phyloP scores from a whole-genome alignment of 2,797 vertebrate genomes.

The Ataeniobius toweri region DNA sequence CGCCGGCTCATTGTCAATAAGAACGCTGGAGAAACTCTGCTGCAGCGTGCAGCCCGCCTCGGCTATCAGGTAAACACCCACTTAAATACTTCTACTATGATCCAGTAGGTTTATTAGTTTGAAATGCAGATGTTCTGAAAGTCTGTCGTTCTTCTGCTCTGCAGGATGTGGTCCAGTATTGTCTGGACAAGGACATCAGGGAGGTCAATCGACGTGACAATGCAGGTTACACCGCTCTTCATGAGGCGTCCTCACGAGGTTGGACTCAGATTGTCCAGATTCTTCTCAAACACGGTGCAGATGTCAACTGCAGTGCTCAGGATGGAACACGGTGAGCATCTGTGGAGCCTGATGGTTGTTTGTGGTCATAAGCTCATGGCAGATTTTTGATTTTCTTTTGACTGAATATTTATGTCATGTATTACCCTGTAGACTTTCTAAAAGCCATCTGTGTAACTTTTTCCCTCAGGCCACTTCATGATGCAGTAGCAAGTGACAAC shows the following conservation, averaged over 20 bases:
- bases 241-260: slow-evolving; percentile 93
- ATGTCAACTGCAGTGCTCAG: slow-evolving; percentile 97
- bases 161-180: slow-evolving; percentile 96
- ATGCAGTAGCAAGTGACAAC: slow-evolving; percentile 96
- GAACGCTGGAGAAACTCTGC: slow-evolving; percentile 94
- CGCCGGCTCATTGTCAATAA: slow-evolving; percentile 97
- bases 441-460: slow-evolving; percentile 1
- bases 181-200: slow-evolving; percentile 92
- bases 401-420: not conserved
- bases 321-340: slow-evolving; percentile 94
- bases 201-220: slow-evolving; percentile 97
- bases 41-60: slow-evolving; percentile 93
- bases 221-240: slow-evolving; percentile 95
- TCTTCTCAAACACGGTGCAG: slow-evolving; percentile 92
- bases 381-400: not conserved
- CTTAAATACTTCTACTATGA: not conserved
- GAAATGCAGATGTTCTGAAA: slow-evolving; percentile 2
- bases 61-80: slow-evolving; percentile 89
- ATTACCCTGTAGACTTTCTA: not conserved
- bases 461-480: slow-evolving; percentile 89
- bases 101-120: not conserved
- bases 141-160: not conserved
- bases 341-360: not conserved
- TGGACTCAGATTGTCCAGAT: slow-evolving; percentile 95
- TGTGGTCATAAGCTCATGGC: not conserved